Conservation (phyloP, 2,888 invertebrate genomes). For the Drosophila rellima region DNA sequence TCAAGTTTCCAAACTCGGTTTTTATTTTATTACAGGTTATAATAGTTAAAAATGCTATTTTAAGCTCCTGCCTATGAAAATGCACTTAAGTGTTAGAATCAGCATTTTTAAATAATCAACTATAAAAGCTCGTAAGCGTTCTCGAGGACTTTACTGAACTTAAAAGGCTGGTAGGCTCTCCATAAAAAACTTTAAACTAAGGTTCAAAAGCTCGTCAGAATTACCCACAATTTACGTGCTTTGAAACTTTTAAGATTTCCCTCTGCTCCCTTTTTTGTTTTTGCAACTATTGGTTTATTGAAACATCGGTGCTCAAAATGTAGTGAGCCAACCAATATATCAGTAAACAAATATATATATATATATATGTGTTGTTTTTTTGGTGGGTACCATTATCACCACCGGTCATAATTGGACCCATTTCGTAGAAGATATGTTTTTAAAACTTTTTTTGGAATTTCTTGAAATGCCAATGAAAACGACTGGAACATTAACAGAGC, state of each 20-base stretch:
- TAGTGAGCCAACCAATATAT: conserved; percentile 34
- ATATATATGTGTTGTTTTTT: conserved; percentile 11
- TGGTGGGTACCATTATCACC: conserved; percentile 12
- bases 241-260: not conserved
- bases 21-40: conserved; percentile 1
- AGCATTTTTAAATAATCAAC: not conserved
- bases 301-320: conserved; percentile 43
- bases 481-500: conserved; percentile 2
- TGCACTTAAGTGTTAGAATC: not conserved
- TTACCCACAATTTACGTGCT: not conserved
- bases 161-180: not conserved
- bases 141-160: not conserved
- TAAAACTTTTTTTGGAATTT: conserved; percentile 34
- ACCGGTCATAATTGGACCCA: conserved; percentile 8
- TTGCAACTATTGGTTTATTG: conserved; percentile 41
- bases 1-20: not conserved
- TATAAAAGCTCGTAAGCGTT: not conserved
- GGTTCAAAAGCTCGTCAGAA: not conserved
- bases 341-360: conserved; percentile 42
- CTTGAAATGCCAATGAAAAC: conserved; percentile 27
- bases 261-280: conserved; percentile 3
- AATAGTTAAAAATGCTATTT: not conserved
- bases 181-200: not conserved
- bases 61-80: not conserved
- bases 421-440: conserved; percentile 16